A percentile compares a stretch with the other conserved stretches of the same genome.
Conservation (phyloP, 2,797 vertebrate genomes). For the Sardinella longiceps region DNA sequence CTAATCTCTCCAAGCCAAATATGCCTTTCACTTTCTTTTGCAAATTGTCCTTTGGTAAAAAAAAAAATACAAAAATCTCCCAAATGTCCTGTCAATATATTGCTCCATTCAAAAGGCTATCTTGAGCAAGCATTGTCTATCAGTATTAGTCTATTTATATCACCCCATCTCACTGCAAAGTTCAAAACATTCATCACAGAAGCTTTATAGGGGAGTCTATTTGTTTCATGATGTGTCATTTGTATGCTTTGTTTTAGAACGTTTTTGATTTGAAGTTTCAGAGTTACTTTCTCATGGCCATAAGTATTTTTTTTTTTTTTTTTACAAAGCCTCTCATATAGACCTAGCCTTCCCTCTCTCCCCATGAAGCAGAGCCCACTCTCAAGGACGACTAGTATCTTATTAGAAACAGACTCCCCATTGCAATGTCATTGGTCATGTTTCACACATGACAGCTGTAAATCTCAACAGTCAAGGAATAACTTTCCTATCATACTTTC, state of each 20-base stretch:
- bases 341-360: too few species aligned
- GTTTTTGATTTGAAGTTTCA: not conserved
- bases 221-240: too few species aligned
- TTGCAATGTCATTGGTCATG: constrained; percentile 29
- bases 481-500: not conserved
- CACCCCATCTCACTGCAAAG: not conserved
- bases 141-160: not conserved
- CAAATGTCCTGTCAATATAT: not conserved
- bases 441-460: not conserved
- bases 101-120: not conserved
- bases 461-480: not conserved
- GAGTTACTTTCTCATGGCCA: not conserved
- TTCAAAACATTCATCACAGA: too few species aligned
- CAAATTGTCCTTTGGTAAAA: not conserved
- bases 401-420: constrained; percentile 48
- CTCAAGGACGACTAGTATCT: constrained; percentile 51
- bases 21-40: not conserved
- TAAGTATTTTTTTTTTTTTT: too few species aligned
- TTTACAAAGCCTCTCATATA: not conserved
- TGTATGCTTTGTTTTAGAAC: not conserved
- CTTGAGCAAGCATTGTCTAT: not conserved
- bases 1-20: constrained; percentile 28
- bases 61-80: not conserved
- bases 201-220: too few species aligned
- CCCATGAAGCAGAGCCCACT: constrained; percentile 29